Base-by-base conservation (phyloP, 2,797 vertebrate species). In the Thripadectes ignobilis region DNA sequence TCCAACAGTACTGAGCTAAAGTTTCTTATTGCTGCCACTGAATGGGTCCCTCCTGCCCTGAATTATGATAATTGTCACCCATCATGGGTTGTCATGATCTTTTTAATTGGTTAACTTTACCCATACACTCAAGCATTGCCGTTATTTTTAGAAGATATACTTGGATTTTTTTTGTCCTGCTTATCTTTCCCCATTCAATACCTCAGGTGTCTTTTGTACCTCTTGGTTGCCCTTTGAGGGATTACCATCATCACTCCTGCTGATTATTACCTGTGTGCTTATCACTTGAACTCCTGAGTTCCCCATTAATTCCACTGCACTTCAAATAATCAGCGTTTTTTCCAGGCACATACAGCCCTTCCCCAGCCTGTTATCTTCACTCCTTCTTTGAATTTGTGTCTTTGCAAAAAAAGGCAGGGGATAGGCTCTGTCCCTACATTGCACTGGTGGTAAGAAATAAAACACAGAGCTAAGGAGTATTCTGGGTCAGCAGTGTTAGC, bases 101-200 rank as follows among this genome's bases (percentile, higher is more conserved):
- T 93, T 92, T 86, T 43, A 88, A 65, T 68, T 81, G 30, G 41
- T 46, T 86, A 7, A 51, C 76, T 90, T 81, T 68, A 66, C 39
- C 85, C 49, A 10, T 61, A 45, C 38, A 48, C 2, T 3, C 27
- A 27, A 55, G 24, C 1, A 0, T 29, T 83, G 67, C 14, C 4
- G 3, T 69, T 75, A 57, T 16, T 69, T 72, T 52, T 45, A 66
- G 49, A 65, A 51, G 49, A 54, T 78, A 14, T 58, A 51, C 90
- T 81, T 73, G 68, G 62, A 4, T 86, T 30, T 65, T 84, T 63
- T 51, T 80, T 88, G 45, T 39, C 52, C 65, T 36, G 46, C 32
- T 13, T 65, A 55, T 89, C 71, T 84, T 32, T 84, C 39, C 30
- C 43, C 12, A 17, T 38, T 52, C 38, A 39, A n/a, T 68, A 46